Percentiles rank a stretch among this genome's conserved stretches.
Evolutionary conservation across 2,797 vertebrate species (phyloP).

Genomic region (Odontamblyopus rebecca): DNA sequence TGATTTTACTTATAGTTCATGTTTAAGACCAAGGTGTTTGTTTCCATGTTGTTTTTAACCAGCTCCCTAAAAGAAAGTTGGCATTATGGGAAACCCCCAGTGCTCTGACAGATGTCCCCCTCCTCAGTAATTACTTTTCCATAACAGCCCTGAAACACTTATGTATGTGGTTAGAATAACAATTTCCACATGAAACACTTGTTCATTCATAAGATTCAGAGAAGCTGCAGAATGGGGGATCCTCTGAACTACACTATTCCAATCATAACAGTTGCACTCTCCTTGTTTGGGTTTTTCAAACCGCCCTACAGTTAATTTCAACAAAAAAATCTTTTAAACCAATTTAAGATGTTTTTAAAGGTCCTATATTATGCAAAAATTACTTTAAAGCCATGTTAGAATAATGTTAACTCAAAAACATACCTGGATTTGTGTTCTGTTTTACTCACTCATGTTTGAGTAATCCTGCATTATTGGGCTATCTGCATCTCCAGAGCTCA

Average conservation of each 20-base stretch:
- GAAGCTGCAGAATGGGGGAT: constrained; percentile 22
- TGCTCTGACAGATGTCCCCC: constrained; percentile 56
- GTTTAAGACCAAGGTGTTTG: constrained; percentile 6
- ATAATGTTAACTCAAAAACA: no score
- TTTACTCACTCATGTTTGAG: no score
- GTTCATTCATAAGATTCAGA: constrained; percentile 52
- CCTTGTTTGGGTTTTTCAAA: neutral
- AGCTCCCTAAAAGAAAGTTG: constrained; percentile 43
- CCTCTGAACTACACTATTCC: constrained; percentile 15
- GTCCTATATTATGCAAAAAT: no score
- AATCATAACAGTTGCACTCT: neutral
- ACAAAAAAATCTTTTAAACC: no score
- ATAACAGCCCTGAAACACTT: constrained; percentile 66
- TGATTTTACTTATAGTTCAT: neutral
- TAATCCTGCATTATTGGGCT: no score
- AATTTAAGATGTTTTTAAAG: no score
- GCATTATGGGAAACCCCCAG: constrained; percentile 60
- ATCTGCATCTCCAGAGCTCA: no score
- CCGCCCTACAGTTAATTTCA: neutral
- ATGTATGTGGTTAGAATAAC: constrained; percentile 66
- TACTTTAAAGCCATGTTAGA: no score
- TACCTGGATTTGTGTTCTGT: no score
- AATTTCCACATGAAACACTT: constrained; percentile 70
- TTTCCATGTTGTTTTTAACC: constrained; percentile 36
- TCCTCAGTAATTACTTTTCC: constrained; percentile 69